phyloP scores from a whole-genome alignment of 1,140 invertebrate genomes.

The Physella acuta region DNA sequence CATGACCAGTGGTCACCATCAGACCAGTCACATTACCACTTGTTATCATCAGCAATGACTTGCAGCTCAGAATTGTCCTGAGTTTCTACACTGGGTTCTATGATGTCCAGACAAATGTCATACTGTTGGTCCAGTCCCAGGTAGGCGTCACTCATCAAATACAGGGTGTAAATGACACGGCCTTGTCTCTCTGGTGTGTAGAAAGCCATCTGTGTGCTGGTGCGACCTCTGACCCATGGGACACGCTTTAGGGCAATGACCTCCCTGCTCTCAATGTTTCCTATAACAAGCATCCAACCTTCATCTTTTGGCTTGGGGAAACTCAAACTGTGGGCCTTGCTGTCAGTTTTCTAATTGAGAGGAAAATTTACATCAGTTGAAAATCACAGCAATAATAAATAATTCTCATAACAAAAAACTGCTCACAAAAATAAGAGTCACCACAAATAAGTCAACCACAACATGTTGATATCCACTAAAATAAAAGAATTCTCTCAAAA shows the following conservation, averaged over 20 bases:
- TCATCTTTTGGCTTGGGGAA: slow-evolving; percentile 94
- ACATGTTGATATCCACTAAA: no score
- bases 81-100: slow-evolving; percentile 42
- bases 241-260: slow-evolving; percentile 85
- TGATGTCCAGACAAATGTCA: slow-evolving; percentile 60
- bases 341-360: slow-evolving; percentile 44
- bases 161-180: slow-evolving; percentile 76
- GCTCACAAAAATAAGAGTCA: no score
- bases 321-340: slow-evolving; percentile 73
- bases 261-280: slow-evolving; percentile 70
- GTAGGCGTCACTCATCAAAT: slow-evolving; percentile 91
- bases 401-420: no score
- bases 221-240: slow-evolving; percentile 43
- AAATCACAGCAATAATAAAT: no score
- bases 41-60: slow-evolving; percentile 34
- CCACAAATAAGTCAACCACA: no score
- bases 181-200: slow-evolving; percentile 68
- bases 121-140: slow-evolving; percentile 95
- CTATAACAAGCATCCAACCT: slow-evolving; percentile 90
- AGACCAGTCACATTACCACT: no score
- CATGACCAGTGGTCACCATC: no score
- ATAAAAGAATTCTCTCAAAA: no score
- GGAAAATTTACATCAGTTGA: no score
- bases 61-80: slow-evolving; percentile 50
- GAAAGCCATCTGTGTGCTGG: slow-evolving; percentile 67